Evolutionary conservation across 2,888 invertebrate species (phyloP).

Genomic region (Pasiphila rectangulata): DNA sequence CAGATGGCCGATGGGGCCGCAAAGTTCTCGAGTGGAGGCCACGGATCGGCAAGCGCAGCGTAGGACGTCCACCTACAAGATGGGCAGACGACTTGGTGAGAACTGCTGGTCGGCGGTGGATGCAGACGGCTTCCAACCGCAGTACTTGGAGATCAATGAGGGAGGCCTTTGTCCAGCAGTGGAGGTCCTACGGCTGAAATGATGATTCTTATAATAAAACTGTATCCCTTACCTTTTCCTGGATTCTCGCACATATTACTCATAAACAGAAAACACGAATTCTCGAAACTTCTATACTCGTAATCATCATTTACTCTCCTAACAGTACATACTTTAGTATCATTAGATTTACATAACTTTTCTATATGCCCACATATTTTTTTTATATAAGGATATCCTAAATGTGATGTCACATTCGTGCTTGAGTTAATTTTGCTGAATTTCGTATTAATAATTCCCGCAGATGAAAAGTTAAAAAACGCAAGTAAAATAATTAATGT

Average conservation of each 20-base stretch:
- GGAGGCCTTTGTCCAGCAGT: background rate
- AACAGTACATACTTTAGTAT: constrained; percentile 43
- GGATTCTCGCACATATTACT: constrained; percentile 58
- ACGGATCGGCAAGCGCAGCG: too few relatives aligned
- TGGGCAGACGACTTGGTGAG: too few relatives aligned
- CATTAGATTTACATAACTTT: constrained; percentile 40
- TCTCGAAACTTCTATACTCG: constrained; percentile 47
- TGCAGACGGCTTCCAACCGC: too few relatives aligned
- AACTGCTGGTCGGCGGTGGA: too few relatives aligned
- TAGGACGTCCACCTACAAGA: too few relatives aligned
- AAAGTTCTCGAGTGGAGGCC: too few relatives aligned
- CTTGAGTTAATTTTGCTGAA: too few relatives aligned
- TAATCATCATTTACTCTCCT: constrained; percentile 28
- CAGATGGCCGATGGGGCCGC: too few relatives aligned
- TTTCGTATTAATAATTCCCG: too few relatives aligned
- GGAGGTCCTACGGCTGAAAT: background rate
- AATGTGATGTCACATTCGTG: constrained; percentile 33
- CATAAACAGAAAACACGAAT: constrained; percentile 55
- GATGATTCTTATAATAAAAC: background rate
- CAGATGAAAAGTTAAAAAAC: background rate
- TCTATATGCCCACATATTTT: constrained; percentile 39
- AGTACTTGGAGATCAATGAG: too few relatives aligned
- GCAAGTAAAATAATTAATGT: too few relatives aligned
- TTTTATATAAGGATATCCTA: constrained; percentile 36
- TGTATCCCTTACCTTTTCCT: constrained; percentile 49